These are phyloP conservation scores for Bubalus kerabau DNA, from an alignment of 2,113 vertebrate genomes.

Conservation along the genomic window DNA sequence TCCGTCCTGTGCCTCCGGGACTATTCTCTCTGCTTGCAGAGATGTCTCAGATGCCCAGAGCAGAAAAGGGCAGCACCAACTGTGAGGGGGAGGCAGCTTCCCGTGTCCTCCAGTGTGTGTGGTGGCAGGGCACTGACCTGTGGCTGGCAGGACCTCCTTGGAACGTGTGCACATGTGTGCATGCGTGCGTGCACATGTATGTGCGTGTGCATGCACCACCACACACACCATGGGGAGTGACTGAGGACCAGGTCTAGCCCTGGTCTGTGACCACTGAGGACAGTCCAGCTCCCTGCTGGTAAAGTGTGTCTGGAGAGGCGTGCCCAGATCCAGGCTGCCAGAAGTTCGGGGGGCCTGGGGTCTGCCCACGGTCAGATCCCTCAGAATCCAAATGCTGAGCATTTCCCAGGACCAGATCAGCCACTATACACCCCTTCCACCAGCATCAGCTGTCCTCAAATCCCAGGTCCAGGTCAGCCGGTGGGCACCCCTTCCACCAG, in stretches of 20 bases:
- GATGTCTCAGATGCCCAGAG: neutral
- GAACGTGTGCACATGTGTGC: neutral
- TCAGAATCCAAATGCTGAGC: neutral
- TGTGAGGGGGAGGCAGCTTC: neutral
- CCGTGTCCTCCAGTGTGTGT: rapidly evolving
- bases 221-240: neutral
- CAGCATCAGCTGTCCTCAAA: neutral
- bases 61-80: neutral
- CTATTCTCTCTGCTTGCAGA: neutral
- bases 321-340: neutral
- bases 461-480: neutral
- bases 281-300: neutral
- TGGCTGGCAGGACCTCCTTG: neutral
- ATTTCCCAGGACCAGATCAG: neutral
- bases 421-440: too few species aligned
- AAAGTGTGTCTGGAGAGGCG: neutral
- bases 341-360: neutral
- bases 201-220: neutral
- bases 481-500: neutral
- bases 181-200: too few species aligned
- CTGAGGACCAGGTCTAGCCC: neutral
- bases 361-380: neutral
- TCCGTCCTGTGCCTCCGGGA: neutral
- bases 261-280: neutral
- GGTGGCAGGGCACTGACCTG: neutral